phyloP scores from a whole-genome alignment of 2,888 invertebrate genomes.

The Notodonta dromedarius region DNA sequence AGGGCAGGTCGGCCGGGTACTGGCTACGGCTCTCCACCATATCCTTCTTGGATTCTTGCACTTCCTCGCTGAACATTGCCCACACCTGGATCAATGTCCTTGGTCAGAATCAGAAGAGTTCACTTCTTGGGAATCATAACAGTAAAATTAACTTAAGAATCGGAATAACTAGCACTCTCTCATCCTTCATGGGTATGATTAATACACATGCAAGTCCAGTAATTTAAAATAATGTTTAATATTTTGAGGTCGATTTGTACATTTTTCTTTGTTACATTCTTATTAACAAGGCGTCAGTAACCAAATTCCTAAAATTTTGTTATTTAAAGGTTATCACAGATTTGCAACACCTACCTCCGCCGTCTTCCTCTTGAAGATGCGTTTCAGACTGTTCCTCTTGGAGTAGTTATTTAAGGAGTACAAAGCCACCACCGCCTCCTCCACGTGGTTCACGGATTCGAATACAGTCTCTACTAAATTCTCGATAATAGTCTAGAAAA shows the following conservation, averaged over 20 bases:
- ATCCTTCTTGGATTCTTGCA: constrained; percentile 89
- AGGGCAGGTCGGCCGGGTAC: constrained; percentile 87
- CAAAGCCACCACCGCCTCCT: constrained; percentile 91
- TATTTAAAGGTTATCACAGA: background rate
- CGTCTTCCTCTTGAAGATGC: constrained; percentile 88
- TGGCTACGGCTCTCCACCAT: constrained; percentile 85
- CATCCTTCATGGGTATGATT: too few relatives aligned
- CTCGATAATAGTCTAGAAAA: constrained; percentile 89
- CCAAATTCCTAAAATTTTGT: too few relatives aligned
- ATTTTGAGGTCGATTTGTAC: too few relatives aligned
- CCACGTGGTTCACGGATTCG: constrained; percentile 90
- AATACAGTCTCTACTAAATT: constrained; percentile 92
- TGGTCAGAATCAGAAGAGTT: background rate
- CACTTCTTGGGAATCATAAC: too few relatives aligned
- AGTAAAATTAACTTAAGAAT: too few relatives aligned
- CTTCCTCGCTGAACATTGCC: constrained; percentile 89
- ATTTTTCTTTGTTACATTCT: too few relatives aligned
- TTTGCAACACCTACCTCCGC: constrained; percentile 81
- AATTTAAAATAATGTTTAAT: too few relatives aligned
- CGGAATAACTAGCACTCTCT: too few relatives aligned
- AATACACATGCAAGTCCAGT: too few relatives aligned
- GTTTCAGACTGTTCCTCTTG: constrained; percentile 88
- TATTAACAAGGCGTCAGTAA: too few relatives aligned
- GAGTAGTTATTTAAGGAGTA: constrained; percentile 91
- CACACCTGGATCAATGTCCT: constrained; percentile 81